Evolutionary conservation across 2,113 vertebrate genomes (phyloP).

Genomic region (Mastomys coucha): DNA sequence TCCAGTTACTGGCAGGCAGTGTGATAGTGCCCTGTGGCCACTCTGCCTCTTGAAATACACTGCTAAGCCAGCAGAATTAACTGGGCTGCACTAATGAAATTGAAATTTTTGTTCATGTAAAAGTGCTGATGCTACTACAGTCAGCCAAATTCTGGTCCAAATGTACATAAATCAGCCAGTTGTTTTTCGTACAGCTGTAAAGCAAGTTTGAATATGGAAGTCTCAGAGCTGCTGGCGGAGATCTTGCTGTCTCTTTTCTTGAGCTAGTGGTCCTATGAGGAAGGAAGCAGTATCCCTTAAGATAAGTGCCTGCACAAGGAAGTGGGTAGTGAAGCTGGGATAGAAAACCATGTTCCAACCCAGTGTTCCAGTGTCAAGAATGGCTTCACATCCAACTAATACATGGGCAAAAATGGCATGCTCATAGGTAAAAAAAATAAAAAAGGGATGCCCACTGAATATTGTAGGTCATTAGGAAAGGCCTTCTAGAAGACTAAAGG

Average conservation of each 20-base stretch:
- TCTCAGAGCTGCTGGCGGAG: neutral
- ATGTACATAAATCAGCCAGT: conserved; percentile 54
- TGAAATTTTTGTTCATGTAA: conserved; percentile 66
- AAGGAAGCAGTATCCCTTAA: neutral
- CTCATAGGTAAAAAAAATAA: neutral
- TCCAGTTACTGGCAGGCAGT: neutral
- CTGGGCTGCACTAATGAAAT: conserved; percentile 54
- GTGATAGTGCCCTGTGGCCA: neutral
- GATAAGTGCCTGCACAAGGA: neutral
- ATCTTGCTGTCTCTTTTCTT: neutral
- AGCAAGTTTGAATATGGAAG: conserved; percentile 3
- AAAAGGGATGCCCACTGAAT: neutral
- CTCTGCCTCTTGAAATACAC: conserved; percentile 22
- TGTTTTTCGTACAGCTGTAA: neutral
- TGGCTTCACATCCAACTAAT: neutral
- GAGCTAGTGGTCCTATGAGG: neutral
- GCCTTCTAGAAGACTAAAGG: neutral
- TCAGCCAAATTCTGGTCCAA: conserved; percentile 68
- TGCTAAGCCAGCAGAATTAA: conserved; percentile 69
- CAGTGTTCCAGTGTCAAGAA: neutral
- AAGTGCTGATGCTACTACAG: conserved; percentile 67
- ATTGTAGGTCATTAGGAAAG: neutral
- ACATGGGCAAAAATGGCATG: neutral
- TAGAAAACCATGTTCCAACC: neutral
- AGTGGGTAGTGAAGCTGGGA: neutral